Percentiles rank a stretch among this genome's conserved stretches.
Conservation (phyloP, 1,140 invertebrate genomes). For the Eufriesea mexicana region DNA sequence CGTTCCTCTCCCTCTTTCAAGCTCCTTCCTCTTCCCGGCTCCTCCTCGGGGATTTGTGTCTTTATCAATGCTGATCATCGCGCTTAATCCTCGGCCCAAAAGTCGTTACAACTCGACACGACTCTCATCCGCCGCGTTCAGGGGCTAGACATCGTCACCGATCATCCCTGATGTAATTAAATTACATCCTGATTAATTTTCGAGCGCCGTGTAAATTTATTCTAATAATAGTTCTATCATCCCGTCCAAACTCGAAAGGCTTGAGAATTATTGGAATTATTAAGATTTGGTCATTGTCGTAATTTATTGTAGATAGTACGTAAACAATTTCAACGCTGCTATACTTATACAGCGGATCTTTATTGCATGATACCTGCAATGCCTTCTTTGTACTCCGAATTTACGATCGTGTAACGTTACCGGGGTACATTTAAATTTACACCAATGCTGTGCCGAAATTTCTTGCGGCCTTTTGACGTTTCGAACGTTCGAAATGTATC, state of each 20-base stretch:
- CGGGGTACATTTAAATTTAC: too few species aligned
- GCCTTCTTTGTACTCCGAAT: too few species aligned
- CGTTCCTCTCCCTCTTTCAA: slow-evolving; percentile 30
- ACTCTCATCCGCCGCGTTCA: slow-evolving; percentile 21
- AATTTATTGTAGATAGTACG: too few species aligned
- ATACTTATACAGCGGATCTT: too few species aligned
- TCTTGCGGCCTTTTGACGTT: too few species aligned
- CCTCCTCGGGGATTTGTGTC: slow-evolving; percentile 55
- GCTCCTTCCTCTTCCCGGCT: neutral
- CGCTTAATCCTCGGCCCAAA: slow-evolving; percentile 46
- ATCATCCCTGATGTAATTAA: slow-evolving; percentile 24
- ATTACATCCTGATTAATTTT: slow-evolving; percentile 16
- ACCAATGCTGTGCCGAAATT: too few species aligned
- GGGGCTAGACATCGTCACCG: neutral
- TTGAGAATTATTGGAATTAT: neutral
- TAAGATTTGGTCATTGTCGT: too few species aligned
- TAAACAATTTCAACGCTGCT: too few species aligned
- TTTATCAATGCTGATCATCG: slow-evolving; percentile 59
- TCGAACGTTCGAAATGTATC: too few species aligned
- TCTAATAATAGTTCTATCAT: neutral
- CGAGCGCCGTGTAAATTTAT: neutral
- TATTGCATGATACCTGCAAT: too few species aligned
- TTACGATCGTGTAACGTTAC: too few species aligned
- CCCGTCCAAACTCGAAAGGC: neutral
- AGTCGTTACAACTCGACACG: slow-evolving; percentile 41